Evolutionary conservation across 2,888 invertebrate species (phyloP), one percentile per base, ranked within the genome.

Genomic region (Nymphalis urticae): DNA sequence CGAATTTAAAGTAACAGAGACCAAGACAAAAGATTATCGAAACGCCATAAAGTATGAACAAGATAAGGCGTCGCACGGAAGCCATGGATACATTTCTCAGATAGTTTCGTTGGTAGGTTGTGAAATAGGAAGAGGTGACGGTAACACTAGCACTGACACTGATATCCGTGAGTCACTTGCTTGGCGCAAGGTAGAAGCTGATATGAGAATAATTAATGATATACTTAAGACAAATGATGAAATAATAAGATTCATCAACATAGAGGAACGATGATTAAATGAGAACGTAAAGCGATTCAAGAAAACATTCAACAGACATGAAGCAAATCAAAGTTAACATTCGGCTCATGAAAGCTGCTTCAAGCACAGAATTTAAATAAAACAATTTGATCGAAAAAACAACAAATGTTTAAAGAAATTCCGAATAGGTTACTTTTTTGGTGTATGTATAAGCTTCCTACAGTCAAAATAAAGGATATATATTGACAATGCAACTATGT

Each of bases 61-160:
- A 64, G 71, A 73, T 68, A 75, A 61, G 68, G 68, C 42, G 61
- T 62, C 27, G 75, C 66, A 69, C 73, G 76, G 72, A 74, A 76
- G 73, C 71, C 61, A 50, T 61, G 69, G 71, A 70, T 72, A 71
- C 70, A 70, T 74, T 66, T 77, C 75, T 73, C 72, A 71, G 72
- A 72, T 66, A 72, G 69, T 63, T 72, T 69, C 69, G 70, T 71
- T 64, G 71, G 72, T 60, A 62, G 66, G 75, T 85, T 86, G 82
- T 82, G 86, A 83, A 86, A 86, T 88, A 85, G 88, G 88, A 87
- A 88, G 85, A 86, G 84, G 80, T 78, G 80, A 82, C 75, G 81
- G 86, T 89, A 88, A 89, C 82, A 85, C 85, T 80, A 90, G 85
- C 71, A 82, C 85, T 74, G 88, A 84, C 80, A 89, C 80, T 79